Evolutionary conservation across 1,140 invertebrate species (phyloP), one percentile per base, ranked within the genome.

Genomic region (Bombus sylvicola): DNA sequence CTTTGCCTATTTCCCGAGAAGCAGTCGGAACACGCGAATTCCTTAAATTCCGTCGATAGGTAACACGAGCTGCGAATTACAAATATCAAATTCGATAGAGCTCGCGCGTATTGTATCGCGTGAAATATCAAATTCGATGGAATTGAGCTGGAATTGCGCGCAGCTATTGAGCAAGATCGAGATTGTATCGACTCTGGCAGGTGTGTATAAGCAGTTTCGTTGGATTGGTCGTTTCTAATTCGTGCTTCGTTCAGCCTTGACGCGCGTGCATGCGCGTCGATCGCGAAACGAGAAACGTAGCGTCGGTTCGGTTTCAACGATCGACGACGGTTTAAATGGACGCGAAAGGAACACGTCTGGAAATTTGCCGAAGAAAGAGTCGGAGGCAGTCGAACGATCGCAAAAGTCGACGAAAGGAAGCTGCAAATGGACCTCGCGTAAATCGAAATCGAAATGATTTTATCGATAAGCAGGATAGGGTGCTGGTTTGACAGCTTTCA

Each of bases 301-400:
- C 47, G 18, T 22, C 47, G 47, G 47, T 18, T 53, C 47, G 18
- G 18, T 28, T 62, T 12, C 25, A 4, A n/a, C 59, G 28, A 62
- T 62, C 10, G 28, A 59, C 57, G 25, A 28, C 25, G 25, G 39
- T n/a, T 31, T 69, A 66, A 43, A 78, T 9, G 25, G 75, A 41
- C 28, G 34, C 57, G 75, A 59, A 59, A 25, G 37, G 34, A 18
- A 13, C 34, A 15, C 59, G 39, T n/a, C 10, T 59, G 34, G 59
- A 39, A 34, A 79, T 79, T 79, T 43, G 59, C 59, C 41, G 76
- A 31, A 66, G 39, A 68, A 78, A 13, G 18, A 59, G 34, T 6
- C 57, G 25, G 3, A 59, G 5, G 12, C 3, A 6, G 9, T 53
- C n/a, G 74, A 37, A 59, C 47, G 47, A 28, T 57, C 47, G 47